A percentile compares a stretch with the other conserved stretches of the same genome.
Conservation (phyloP, 2,113 vertebrate species). For the Zapornia atra region DNA sequence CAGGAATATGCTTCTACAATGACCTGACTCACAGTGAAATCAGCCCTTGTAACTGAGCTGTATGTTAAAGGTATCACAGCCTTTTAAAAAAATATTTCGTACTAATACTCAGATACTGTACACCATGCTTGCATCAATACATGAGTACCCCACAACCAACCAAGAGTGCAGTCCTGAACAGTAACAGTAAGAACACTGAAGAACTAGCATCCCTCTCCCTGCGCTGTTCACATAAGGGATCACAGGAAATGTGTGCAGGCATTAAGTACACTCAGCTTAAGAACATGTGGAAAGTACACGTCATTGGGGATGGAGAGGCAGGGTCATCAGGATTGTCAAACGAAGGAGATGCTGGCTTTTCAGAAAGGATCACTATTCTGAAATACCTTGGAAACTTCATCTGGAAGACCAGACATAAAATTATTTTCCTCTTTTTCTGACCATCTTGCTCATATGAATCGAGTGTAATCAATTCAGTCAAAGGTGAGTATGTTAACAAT, state of each 20-base stretch:
- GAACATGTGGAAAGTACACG: neutral
- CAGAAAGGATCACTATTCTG: neutral
- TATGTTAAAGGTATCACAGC: neutral
- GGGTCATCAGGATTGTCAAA: neutral
- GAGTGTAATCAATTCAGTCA: neutral
- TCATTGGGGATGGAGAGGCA: neutral
- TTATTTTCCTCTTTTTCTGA: neutral
- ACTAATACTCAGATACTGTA: neutral
- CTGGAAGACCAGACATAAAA: neutral
- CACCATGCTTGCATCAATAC: neutral
- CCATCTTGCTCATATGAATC: neutral
- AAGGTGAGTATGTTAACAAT: neutral
- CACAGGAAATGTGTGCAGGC: neutral
- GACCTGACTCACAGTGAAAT: neutral
- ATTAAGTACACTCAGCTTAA: neutral
- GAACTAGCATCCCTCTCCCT: neutral
- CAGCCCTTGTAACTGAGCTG: neutral
- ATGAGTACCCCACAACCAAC: fast-evolving
- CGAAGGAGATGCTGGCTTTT: neutral
- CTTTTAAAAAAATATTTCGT: neutral
- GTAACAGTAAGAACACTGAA: neutral
- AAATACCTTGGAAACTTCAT: neutral
- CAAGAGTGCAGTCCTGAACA: neutral
- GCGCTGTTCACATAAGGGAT: neutral
- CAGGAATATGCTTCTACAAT: neutral